phyloP scores from a whole-genome alignment of 23 tunicate genomes.

The Trididemnum clinides region DNA sequence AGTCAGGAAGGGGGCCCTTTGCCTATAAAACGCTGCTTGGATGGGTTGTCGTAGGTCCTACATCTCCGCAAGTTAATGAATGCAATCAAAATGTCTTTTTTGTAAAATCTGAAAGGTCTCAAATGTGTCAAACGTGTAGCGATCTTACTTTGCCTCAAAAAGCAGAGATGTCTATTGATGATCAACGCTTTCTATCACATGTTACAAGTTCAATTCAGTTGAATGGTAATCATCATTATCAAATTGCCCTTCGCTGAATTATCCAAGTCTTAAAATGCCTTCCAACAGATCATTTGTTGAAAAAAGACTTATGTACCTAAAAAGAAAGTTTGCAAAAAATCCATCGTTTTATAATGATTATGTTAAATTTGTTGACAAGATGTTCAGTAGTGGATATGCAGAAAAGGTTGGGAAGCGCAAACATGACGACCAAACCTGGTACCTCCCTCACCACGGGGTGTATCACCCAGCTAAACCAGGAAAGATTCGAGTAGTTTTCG shows the following conservation, averaged over 20 bases:
- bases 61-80: no score
- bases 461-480: neutral
- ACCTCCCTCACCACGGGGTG: neutral
- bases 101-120: no score
- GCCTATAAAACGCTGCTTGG: no score
- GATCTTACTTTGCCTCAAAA: no score
- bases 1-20: no score
- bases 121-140: no score
- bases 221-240: constrained; percentile 5
- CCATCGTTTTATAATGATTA: neutral
- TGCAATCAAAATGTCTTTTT: no score
- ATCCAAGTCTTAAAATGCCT: neutral
- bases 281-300: neutral
- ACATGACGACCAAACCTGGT: neutral
- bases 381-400: neutral
- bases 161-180: no score
- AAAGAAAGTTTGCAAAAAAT: neutral
- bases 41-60: no score
- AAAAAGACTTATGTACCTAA: neutral
- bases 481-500: neutral
- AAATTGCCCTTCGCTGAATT: neutral
- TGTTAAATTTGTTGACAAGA: neutral
- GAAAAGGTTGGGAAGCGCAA: neutral
- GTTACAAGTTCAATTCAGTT: no score
- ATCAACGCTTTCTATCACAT: no score